Evolutionary conservation across 2,113 vertebrate genomes (phyloP).

Genomic region (Coptodon bakossiorum): DNA sequence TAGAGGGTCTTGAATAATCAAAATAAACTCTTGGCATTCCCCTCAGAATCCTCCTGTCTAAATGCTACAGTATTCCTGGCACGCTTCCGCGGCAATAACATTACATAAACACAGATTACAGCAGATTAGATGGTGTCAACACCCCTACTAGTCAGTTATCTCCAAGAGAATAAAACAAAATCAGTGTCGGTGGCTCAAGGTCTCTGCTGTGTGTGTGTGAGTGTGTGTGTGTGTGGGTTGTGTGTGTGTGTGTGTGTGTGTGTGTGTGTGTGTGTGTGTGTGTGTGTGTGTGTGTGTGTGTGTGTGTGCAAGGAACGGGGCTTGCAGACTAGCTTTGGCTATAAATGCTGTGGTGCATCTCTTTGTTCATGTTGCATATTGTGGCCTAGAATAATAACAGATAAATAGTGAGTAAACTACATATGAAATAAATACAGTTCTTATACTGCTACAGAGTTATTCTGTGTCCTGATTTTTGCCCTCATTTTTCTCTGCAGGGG

Average conservation of each 20-base stretch:
- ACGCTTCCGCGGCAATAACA: slow-evolving; percentile 18
- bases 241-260: too few species aligned
- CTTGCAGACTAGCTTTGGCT: not conserved
- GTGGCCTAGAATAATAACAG: not conserved
- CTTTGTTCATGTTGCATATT: not conserved
- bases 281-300: too few species aligned
- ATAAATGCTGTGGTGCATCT: not conserved
- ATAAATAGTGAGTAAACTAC: not conserved
- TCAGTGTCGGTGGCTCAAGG: not conserved
- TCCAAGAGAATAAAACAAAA: not conserved
- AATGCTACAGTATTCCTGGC: slow-evolving; percentile 32
- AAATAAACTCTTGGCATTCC: slow-evolving; percentile 46
- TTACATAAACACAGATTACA: slow-evolving; percentile 60
- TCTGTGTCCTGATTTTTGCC: not conserved
- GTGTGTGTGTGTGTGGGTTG: not conserved
- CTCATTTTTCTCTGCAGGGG: not conserved
- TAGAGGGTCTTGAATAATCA: slow-evolving; percentile 19
- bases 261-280: too few species aligned
- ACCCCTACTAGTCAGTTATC: not conserved
- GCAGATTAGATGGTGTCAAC: slow-evolving; percentile 37
- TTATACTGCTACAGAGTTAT: not conserved
- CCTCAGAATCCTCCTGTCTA: not conserved
- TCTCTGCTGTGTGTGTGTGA: not conserved
- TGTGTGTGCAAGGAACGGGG: not conserved
- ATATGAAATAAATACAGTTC: not conserved